Evolutionary conservation across 2,888 invertebrate species (phyloP), one percentile per base, ranked within the genome.

Genomic region (Neoscelio sp.): DNA sequence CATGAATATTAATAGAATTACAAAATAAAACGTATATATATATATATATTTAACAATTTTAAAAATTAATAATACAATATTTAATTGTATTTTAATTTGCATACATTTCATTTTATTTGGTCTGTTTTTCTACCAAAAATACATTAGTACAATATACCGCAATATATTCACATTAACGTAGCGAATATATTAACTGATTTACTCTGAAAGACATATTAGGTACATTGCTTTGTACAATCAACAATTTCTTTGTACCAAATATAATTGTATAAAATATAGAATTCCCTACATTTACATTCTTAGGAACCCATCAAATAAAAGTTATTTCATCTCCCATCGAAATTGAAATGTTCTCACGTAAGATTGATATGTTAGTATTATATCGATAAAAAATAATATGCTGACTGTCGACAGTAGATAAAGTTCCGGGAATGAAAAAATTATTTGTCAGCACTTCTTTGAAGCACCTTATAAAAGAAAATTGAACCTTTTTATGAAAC

Each of bases 381-480:
- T 15, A 18, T 10, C 10, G 23, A 44, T 68, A 68, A 68, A 68
- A 68, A 54, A 12, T 54, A 68, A 56, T 56, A 46, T 18, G 67
- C 56, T 68, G 67, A 68, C 67, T 44, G 54, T 44, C 44, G 56
- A 40, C 46, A 12, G 50, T 18, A 35, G 67, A 56, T 68, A 46
- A 46, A 54, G 44, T 68, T 28, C n/a, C 5, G 1, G 13, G 40
- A 48, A 68, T 68, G 38, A 58, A 58, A 68, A 56, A 65, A 65
- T 28, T 65, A 50, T 65, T 58, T 58, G 68, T 58, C 68, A 68
- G 68, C 58, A 20, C 15, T 58, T 58, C 54, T 48, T 40, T 20
- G 18, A 48, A 68, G 58, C 15, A 42, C 50, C 60, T 50, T 40
- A 70, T 70, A 70, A 70, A 70, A 70, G 70, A 70, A 58, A 70